Conservation (phyloP, 2,888 invertebrate genomes). For the Drosophila koepferae region DNA sequence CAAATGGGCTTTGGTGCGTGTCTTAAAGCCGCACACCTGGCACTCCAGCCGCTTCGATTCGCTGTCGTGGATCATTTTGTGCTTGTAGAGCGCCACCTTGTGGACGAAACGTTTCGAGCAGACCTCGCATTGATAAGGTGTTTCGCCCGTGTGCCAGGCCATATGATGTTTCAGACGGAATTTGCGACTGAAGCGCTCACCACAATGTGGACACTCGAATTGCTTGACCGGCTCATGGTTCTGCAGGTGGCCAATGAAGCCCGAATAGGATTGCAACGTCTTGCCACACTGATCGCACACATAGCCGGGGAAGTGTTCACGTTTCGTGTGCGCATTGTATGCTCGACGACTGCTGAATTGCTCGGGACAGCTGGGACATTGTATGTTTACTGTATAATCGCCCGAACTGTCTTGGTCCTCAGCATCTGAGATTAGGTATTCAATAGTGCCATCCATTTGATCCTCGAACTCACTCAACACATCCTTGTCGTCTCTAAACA, state of each 20-base stretch:
- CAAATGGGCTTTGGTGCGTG: conserved; percentile 85
- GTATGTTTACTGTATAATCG: conserved; percentile 63
- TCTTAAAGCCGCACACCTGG: conserved; percentile 83
- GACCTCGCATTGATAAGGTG: conserved; percentile 73
- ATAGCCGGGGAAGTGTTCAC: conserved; percentile 72
- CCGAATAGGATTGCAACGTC: conserved; percentile 71
- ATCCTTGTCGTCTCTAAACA: conserved; percentile 51
- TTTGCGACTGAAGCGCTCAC: conserved; percentile 70
- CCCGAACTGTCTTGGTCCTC: conserved; percentile 67
- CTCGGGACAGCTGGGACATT: conserved; percentile 69
- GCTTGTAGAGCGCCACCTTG: conserved; percentile 75
- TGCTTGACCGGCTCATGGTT: conserved; percentile 73
- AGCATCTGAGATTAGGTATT: conserved; percentile 64
- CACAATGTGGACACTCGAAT: conserved; percentile 75
- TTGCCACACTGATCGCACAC: conserved; percentile 79
- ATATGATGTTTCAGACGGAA: conserved; percentile 72
- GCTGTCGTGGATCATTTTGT: conserved; percentile 79
- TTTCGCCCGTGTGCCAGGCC: conserved; percentile 78
- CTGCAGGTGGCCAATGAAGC: conserved; percentile 70
- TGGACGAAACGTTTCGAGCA: conserved; percentile 75
- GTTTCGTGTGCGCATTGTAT: conserved; percentile 70
- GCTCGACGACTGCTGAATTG: conserved; percentile 62
- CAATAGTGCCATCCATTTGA: conserved; percentile 66
- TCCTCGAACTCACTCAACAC: conserved; percentile 67
- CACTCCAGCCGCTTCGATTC: conserved; percentile 74